Evolutionary conservation across 2,113 vertebrate genomes (phyloP), one percentile per base, ranked within the genome.

Genomic region (Takifugu bimaculatus): DNA sequence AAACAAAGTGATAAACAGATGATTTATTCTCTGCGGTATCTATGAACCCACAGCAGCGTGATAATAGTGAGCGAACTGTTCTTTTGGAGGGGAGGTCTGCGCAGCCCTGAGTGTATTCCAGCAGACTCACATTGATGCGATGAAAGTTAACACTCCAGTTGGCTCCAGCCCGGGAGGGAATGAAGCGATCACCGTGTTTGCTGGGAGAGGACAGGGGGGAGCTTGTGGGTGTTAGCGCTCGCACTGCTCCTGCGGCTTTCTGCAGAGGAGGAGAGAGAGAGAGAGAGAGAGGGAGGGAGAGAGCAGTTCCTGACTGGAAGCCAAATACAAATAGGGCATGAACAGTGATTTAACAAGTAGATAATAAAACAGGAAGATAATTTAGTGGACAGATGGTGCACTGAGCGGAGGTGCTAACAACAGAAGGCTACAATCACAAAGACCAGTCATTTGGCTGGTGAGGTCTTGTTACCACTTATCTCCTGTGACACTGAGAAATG

Each of bases 91-190:
- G 11, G 60, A 59, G 48, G 56, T 57, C 32, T 61, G 35, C 53
- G 12, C 48, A 44, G 20, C 44, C 15, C 29, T 49, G 3, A 45
- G 26, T 65, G 63, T 43, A 42, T 50, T 14, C 47, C 57, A 39
- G 64, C 60, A 73, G 35, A 77, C 93, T 91, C 79, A 99, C 97
- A 50, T 98, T 98, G 88, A 98, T 98, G 71, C 95, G 90, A 86
- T 99, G 97, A 83, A 99, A 99, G 75, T 96, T 98, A 69, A 99
- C 95, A 57, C 94, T 98, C 96, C 97, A 99, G 89, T 98, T 99
- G 81, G 97, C 97, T 2, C 96, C 96, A 0, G 97, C 97, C 69
- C 97, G 90, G 1, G 97, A 98, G 5, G 97, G 96, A 75, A 99
- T 99, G 86, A 99, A 99, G 44, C 97, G 90, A 88, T 99, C 97